Base-by-base conservation (phyloP, 1,140 invertebrate species). In the Drosophila prosaltans region DNA sequence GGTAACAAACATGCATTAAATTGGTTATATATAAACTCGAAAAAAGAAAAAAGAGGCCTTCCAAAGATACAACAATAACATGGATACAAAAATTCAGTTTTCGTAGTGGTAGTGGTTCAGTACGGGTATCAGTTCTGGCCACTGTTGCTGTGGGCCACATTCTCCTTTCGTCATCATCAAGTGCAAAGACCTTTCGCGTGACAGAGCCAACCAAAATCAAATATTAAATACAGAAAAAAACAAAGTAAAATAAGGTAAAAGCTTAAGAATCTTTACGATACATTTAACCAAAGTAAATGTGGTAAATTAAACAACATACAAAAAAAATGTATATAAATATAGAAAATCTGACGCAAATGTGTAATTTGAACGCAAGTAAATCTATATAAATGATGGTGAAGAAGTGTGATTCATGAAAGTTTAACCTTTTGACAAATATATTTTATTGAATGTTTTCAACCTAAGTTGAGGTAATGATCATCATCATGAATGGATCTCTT, bases 151-250 rank as follows among this genome's bases (percentile, higher is more conserved):
- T 71, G 65, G 68, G 61, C 71, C 73, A 73, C 73, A 73, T 67
- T 64, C 72, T 65, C 66, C 71, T 80, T 76, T 60, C 32, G 45
- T 51, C 55, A 67, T 78, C 66, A 69, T 80, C 80, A 86, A 72
- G 83, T 86, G 83, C 83, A 86, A 86, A 88, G 83, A 86, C 83
- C 83, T 86, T 74, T 86, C 69, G 83, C 83, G 83, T 86, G 83
- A 72, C 80, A 74, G 63, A 62, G 43, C 48, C 60, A 66, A 75
- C 69, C 48, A 74, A 75, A 74, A 81, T 64, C 76, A 74, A 72
- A 51, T 65, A 63, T 75, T 86, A 77, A 68, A 36, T 4, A 82
- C 66, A 67, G 51, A 67, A 63, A 32, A 55, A 72, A 70, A 68
- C 57, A 39, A 30, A 41, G 41, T 21, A 36, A 41, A 68, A 75